Base-by-base conservation (phyloP, 1,140 invertebrate genomes). In the Cherax destructor region DNA sequence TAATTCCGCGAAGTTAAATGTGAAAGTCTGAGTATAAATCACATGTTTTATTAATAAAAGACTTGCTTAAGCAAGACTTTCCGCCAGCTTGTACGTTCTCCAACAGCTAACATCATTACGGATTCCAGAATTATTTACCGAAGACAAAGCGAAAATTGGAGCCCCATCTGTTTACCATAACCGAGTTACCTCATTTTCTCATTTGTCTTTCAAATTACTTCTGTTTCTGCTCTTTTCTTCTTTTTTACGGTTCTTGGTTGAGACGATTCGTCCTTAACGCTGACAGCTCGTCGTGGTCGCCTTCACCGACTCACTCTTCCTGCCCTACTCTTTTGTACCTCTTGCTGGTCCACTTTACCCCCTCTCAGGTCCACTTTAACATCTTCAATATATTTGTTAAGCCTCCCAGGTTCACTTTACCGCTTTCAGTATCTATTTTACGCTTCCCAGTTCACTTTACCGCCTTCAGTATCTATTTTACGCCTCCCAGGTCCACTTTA, bases 141-240 rank as follows among this genome's bases (percentile, higher is more conserved):
- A 84, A 90, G 88, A 90, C 88, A 90, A 90, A 90, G 88, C 69
- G 69, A 84, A 84, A 90, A 90, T 90, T 90, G 88, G 80, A 49
- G 80, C 52, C 30, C 80, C 80, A 90, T 90, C 81, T 84, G 88
- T 84, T 90, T 90, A 90, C 81, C 88, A 90, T 90, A 90, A 90
- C 78, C 13, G 79, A 88, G 86, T 88, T 88, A 88, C 80, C 88
- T 90, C 88, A 84, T 90, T 90, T 90, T 90, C 88, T 84, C 81
- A 78, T 83, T 90, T 90, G 88, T 90, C 88, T 90, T 84, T 84
- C 88, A 90, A 84, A 90, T 90, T 90, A 83, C 86, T 78, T 88
- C 79, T 16, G 74, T 88, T 41, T 41, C 30, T 41, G 30, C 30
- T 41, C 30, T 41, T 41, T 41, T 41, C 30, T 41, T 41, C 81